Base-by-base conservation (phyloP, 2,888 invertebrate species). In the Conops quadrifasciatus region DNA sequence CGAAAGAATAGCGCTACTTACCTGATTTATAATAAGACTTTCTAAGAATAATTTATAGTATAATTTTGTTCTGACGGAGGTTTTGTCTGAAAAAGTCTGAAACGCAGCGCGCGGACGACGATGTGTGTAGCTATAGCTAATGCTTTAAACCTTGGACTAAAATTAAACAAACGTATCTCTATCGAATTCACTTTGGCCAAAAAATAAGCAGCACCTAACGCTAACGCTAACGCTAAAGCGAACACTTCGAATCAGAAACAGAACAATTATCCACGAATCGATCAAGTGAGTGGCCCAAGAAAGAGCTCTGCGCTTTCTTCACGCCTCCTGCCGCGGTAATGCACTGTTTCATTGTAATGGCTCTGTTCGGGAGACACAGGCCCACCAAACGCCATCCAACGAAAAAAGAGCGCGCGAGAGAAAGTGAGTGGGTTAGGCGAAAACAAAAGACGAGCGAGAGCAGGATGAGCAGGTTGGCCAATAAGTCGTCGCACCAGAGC, bases 71-170 rank as follows among this genome's bases (percentile, higher is more conserved):
- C 9, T 36, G 9, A 36, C 36, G 9, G 9, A 36, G 9, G 36
- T 36, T 36, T 36, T 66, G 28, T 70, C 47, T 19, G 7, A 11
- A n/a, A 36, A 62, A 30, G 15, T 19, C 16, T 47, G 21, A 19
- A 21, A 53, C 58, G 16, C n/a, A 16, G 24, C 67, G 16, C 58
- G 67, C 21, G 51, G 30, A 51, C 62, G 2, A 68, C 45, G 68
- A 36, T 36, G 4, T 4, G 36, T 36, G 36, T 7, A 7, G 36
- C 4, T 36, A 9, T 62, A 36, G 45, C 77, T 75, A 76, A 78
- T 78, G 80, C 78, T 80, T 82, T 75, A 83, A 83, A 83, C 82
- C 82, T 83, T 82, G 83, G 82, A 83, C 82, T 83, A 82, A 83
- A 82, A 82, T 83, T 79, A 82, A 80, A 68, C 64, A 67, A 72